A percentile compares a stretch with the other conserved stretches of the same genome.
phyloP scores from a whole-genome alignment of 1,140 invertebrate genomes.

The Neoseiulus cucumeris region DNA sequence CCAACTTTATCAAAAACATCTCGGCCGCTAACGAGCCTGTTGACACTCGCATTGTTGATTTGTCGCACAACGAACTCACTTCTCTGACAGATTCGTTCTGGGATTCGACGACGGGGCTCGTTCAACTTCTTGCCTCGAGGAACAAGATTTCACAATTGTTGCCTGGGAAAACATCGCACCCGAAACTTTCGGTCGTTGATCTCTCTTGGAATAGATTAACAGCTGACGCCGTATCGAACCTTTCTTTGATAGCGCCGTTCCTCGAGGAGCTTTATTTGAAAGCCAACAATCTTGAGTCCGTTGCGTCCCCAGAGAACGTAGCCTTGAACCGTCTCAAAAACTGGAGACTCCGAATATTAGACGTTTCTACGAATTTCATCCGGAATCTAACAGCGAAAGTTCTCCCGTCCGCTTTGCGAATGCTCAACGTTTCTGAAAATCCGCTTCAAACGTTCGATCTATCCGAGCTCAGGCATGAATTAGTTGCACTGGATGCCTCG shows the following conservation, averaged over 20 bases:
- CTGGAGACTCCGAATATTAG: neutral
- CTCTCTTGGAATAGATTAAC: neutral
- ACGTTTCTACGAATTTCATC: neutral
- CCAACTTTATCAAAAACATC: neutral
- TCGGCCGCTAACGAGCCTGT: neutral
- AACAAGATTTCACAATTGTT: neutral
- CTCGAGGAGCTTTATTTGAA: neutral
- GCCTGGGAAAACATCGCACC: neutral
- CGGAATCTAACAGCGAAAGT: neutral
- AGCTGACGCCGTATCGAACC: neutral
- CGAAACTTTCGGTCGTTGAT: neutral
- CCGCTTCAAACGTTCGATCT: neutral
- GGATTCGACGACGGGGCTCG: neutral
- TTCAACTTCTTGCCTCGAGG: neutral
- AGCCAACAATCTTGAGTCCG: neutral
- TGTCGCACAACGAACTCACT: neutral
- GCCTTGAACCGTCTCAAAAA: neutral
- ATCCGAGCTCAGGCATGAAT: neutral
- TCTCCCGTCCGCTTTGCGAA: neutral
- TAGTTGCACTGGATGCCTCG: neutral
- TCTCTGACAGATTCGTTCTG: neutral
- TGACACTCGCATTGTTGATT: neutral
- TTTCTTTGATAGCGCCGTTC: neutral
- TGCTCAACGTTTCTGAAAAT: neutral
- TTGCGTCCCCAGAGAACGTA: neutral